These are phyloP conservation scores for Andricus curvator DNA, from an alignment of 2,888 invertebrate genomes.

Conservation along the genomic window DNA sequence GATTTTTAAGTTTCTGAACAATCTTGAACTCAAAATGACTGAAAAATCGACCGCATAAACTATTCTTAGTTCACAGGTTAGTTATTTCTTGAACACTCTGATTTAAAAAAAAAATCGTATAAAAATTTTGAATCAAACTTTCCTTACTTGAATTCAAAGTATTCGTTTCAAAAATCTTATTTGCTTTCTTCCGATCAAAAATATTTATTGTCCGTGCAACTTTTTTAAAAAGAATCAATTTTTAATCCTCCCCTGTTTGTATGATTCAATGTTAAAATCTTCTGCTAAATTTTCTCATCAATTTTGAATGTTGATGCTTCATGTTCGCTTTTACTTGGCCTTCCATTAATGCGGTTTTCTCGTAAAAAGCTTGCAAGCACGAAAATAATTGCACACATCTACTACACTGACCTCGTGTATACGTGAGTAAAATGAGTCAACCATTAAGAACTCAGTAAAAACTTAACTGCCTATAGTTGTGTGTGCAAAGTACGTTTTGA, in stretches of 20 bases:
- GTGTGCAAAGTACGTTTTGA: not conserved
- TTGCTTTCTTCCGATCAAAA: too few relatives aligned
- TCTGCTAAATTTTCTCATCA: too few relatives aligned
- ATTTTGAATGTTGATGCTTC: not conserved
- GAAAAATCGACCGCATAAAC: not conserved
- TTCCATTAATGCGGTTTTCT: not conserved
- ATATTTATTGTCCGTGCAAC: too few relatives aligned
- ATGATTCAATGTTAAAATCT: too few relatives aligned
- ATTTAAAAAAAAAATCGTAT: too few relatives aligned
- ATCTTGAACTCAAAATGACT: not conserved
- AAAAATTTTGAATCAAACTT: too few relatives aligned
- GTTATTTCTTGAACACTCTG: too few relatives aligned
- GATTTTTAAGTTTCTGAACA: not conserved
- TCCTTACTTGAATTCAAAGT: too few relatives aligned
- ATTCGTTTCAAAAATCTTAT: too few relatives aligned
- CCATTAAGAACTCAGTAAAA: not conserved
- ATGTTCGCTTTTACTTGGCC: not conserved
- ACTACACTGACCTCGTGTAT: not conserved
- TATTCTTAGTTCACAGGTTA: too few relatives aligned
- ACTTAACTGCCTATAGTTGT: not conserved
- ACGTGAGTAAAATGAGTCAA: not conserved
- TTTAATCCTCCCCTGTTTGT: too few relatives aligned
- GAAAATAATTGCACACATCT: not conserved
- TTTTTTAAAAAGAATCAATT: too few relatives aligned
- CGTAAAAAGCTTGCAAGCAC: not conserved